phyloP scores from a whole-genome alignment of 2,888 invertebrate species.

The Drosophila tanythrix region DNA sequence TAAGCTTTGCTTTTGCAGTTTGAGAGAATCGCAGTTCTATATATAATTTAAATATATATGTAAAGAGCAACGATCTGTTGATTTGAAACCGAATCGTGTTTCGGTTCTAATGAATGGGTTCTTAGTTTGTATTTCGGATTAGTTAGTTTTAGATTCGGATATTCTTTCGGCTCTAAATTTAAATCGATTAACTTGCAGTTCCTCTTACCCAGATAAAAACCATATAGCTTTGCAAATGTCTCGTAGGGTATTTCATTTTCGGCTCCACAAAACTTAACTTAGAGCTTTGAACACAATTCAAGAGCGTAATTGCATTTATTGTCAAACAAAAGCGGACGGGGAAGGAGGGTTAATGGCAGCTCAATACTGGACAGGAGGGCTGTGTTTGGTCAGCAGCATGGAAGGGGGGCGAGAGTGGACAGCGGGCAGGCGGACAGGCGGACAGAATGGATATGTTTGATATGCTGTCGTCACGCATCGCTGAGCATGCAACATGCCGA shows the following conservation, averaged over 20 bases:
- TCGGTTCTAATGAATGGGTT: neutral
- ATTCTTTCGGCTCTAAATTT: neutral
- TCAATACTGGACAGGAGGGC: slow-evolving; percentile 28
- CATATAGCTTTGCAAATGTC: too few relatives aligned
- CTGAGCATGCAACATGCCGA: slow-evolving; percentile 69
- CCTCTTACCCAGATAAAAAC: neutral
- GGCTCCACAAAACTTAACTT: neutral
- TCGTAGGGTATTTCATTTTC: neutral
- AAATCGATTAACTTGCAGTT: neutral
- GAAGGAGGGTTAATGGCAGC: slow-evolving; percentile 11
- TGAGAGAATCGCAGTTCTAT: neutral
- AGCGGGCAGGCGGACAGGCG: neutral
- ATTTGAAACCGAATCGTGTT: neutral
- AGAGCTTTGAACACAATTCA: slow-evolving; percentile 58
- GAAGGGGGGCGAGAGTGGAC: neutral
- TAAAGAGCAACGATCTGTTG: neutral
- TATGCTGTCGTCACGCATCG: slow-evolving; percentile 81
- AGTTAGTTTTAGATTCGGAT: too few relatives aligned
- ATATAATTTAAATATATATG: neutral
- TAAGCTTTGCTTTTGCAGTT: neutral
- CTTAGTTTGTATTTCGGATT: too few relatives aligned
- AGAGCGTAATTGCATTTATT: slow-evolving; percentile 74
- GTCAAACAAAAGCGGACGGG: slow-evolving; percentile 56
- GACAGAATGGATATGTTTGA: slow-evolving; percentile 65
- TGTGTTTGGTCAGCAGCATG: slow-evolving; percentile 5